Evolutionary conservation across 1,140 invertebrate genomes (phyloP), one percentile per base, ranked within the genome.

Genomic region (Papilio dardanus): DNA sequence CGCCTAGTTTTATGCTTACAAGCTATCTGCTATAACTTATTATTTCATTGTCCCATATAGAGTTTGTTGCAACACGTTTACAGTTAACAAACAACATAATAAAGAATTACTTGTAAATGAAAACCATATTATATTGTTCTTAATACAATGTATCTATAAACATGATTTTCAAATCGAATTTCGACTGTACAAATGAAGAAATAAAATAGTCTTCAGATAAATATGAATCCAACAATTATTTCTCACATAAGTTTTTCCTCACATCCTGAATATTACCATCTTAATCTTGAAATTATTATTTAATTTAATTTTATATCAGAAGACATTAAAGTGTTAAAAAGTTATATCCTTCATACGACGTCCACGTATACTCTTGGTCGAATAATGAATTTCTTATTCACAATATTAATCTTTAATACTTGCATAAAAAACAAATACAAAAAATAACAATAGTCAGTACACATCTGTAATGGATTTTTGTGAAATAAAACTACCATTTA

Each of bases 401-500:
- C 10, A 40, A 40, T 14, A 12, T 46, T 46, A 19, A 46, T 46
- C 42, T n/a, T 46, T 46, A n/a, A 46, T n/a, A 46, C 24, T 28
- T 12, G 30, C 28, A 58, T 24, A 58, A 54, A 54, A 54, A 54
- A 54, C 1, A 24, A 28, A 67, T 33, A 31, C 28, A 35, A 67
- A 67, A 67, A 67, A 35, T 35, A 35, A 31, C 30, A 35, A 67
- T 67, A 67, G n/a, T 19, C 6, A 31, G 28, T 24, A 33, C n/a
- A 66, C 24, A 33, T 66, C 31, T 66, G 58, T 37, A 37, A 66
- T 66, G 37, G 30, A 19, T 74, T 68, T 73, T 73, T 33, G 42
- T 58, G 37, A 66, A 33, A 31, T 76, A 73, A 69, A 77, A 76
- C 78, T 54, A 54, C 21, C 50, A 54, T 54, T 78, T 82, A 77